A percentile compares a stretch with the other conserved stretches of the same genome.
phyloP scores from a whole-genome alignment of 2,113 vertebrate species.

The Pseudolaguvia tuberculata region DNA sequence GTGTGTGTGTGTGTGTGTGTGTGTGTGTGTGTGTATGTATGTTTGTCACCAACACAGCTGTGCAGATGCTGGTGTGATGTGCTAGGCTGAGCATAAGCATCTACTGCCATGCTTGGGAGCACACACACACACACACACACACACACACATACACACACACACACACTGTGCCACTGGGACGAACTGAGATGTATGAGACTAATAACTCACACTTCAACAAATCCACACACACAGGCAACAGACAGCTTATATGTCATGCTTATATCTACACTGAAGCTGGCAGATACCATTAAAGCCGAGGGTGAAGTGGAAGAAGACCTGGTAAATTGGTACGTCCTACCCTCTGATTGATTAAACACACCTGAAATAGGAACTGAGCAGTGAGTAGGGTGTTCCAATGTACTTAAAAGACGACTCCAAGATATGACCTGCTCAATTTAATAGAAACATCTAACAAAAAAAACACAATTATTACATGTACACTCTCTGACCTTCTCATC shows the following conservation, averaged over 20 bases:
- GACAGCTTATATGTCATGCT: background rate
- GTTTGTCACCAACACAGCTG: conserved; percentile 49
- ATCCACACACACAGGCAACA: conserved; percentile 34
- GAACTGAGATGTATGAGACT: conserved; percentile 41
- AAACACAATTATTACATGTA: no score
- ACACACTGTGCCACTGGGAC: conserved; percentile 33
- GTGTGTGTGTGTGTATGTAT: conserved; percentile 22
- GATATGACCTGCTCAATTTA: no score
- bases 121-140: conserved; percentile 29
- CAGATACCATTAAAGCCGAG: no score
- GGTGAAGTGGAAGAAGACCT: no score
- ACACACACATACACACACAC: conserved; percentile 35
- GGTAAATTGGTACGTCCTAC: no score
- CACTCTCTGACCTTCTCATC: background rate
- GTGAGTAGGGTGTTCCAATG: no score
- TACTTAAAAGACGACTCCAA: no score
- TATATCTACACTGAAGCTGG: no score
- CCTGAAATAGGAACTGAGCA: no score
- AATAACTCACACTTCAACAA: conserved; percentile 43
- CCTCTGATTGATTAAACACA: no score
- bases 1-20: conserved; percentile 3
- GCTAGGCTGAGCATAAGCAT: conserved; percentile 53
- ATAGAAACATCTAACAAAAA: no score
- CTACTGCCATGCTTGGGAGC: conserved; percentile 39
- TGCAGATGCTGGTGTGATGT: conserved; percentile 52